Evolutionary conservation across 1,140 invertebrate species (phyloP).

Genomic region (Drosophila kohkoa): DNA sequence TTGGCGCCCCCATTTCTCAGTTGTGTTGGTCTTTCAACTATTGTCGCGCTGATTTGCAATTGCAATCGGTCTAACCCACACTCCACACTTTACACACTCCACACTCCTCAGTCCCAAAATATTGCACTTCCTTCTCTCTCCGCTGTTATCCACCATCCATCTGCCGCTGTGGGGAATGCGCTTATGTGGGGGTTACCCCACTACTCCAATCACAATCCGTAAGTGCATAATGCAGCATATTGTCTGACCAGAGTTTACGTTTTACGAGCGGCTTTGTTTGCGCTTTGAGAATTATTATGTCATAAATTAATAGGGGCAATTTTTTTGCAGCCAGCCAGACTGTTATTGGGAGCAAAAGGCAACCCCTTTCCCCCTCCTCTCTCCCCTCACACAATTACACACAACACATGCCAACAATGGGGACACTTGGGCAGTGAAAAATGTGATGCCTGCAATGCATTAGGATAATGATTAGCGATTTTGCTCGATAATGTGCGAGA

Average conservation of each 20-base stretch:
- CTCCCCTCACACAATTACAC: background rate
- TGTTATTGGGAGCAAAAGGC: background rate
- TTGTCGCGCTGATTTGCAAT: slow-evolving; percentile 73
- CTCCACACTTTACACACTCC: background rate
- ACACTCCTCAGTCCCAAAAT: background rate
- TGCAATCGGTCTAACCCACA: slow-evolving; percentile 34
- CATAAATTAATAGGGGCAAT: slow-evolving; percentile 82
- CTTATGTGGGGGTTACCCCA: slow-evolving; percentile 48
- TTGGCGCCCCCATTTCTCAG: slow-evolving; percentile 60
- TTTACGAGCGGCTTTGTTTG: slow-evolving; percentile 81
- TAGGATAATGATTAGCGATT: slow-evolving; percentile 62
- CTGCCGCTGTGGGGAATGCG: slow-evolving; percentile 5
- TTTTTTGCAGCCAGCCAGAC: slow-evolving; percentile 46
- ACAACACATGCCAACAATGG: slow-evolving; percentile 19
- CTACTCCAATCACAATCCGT: slow-evolving; percentile 41
- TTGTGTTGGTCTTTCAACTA: slow-evolving; percentile 64
- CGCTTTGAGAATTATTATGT: slow-evolving; percentile 82
- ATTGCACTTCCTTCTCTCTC: background rate
- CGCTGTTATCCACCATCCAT: background rate
- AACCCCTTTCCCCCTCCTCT: background rate
- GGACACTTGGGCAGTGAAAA: slow-evolving; percentile 68
- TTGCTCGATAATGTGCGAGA: slow-evolving; percentile 55
- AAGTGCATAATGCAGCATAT: slow-evolving; percentile 66
- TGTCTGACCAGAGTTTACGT: slow-evolving; percentile 62
- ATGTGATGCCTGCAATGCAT: slow-evolving; percentile 65